Base-by-base conservation (phyloP, 64 coral and sea anemone genomes). In the Anthopleura sola region DNA sequence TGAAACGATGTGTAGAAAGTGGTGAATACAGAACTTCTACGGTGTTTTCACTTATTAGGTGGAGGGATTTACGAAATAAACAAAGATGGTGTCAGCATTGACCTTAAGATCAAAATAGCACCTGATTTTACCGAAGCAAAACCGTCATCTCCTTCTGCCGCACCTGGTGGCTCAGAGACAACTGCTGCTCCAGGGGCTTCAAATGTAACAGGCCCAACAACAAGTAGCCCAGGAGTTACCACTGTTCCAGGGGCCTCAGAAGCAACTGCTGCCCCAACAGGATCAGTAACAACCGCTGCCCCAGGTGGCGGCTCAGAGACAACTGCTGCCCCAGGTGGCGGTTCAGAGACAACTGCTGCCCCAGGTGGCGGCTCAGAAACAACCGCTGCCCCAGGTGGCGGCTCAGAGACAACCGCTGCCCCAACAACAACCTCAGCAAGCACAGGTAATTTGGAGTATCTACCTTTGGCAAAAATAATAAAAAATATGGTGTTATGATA, bases 1-100 rank as follows among this genome's bases (percentile, higher is more conserved):
- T n/a, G n/a, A n/a, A n/a, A n/a, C n/a, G n/a, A n/a, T n/a, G n/a
- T n/a, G n/a, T n/a, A n/a, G n/a, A n/a, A n/a, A n/a, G n/a, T n/a
- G n/a, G n/a, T n/a, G n/a, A n/a, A n/a, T n/a, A n/a, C n/a, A n/a
- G n/a, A n/a, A n/a, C n/a, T n/a, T n/a, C n/a, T n/a, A n/a, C n/a
- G n/a, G n/a, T n/a, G 10, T 74, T 55, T 37, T 37, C 6, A 24
- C 36, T 77, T 36, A 38, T 26, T 57, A 89, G 88, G 88, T 55
- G 88, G 79, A 47, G 88, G 88, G 7, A 83, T 68, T 28, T 89
- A 89, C 71, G 88, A 89, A 31, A 75, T 89, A 24, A 36, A 29
- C 21, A 16, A 80, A 19, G 80, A 89, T 84, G 88, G 88, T 29
- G 62, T 89, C 1, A 80, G 71, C 36, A 32, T 89, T 18, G 88